Evolutionary conservation across 2,113 vertebrate genomes (phyloP).

Genomic region (Spheniscus mendiculus): DNA sequence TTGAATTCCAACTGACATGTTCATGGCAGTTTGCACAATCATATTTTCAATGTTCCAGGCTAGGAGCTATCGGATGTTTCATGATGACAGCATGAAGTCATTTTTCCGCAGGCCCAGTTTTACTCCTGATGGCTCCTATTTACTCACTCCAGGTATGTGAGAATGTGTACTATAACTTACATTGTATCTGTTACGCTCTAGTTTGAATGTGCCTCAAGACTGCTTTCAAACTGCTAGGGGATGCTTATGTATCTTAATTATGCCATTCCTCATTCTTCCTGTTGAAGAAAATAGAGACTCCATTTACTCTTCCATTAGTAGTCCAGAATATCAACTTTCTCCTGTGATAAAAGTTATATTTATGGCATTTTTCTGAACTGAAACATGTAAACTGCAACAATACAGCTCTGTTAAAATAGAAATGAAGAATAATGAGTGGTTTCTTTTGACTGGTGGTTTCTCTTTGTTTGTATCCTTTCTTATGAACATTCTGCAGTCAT

Average conservation of each 20-base stretch:
- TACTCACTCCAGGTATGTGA: slow-evolving; percentile 88
- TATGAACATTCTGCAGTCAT: background rate
- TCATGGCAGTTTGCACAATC: background rate
- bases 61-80: slow-evolving; percentile 92
- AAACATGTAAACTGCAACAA: background rate
- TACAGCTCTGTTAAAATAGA: background rate
- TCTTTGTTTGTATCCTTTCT: background rate
- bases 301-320: background rate
- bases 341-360: background rate
- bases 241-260: background rate
- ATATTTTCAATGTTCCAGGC: slow-evolving; percentile 60
- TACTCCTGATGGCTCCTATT: slow-evolving; percentile 91
- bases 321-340: background rate
- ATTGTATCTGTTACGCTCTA: background rate
- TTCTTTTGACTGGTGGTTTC: background rate
- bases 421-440: background rate
- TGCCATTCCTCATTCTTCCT: background rate
- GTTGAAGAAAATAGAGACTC: background rate
- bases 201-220: background rate
- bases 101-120: slow-evolving; percentile 95
- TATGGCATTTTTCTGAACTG: background rate
- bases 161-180: fast-evolving
- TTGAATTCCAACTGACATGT: background rate
- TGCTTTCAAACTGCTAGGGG: background rate
- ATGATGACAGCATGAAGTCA: slow-evolving; percentile 97